Evolutionary conservation across 2,888 invertebrate genomes (phyloP).

Genomic region (Xylota segnis): DNA sequence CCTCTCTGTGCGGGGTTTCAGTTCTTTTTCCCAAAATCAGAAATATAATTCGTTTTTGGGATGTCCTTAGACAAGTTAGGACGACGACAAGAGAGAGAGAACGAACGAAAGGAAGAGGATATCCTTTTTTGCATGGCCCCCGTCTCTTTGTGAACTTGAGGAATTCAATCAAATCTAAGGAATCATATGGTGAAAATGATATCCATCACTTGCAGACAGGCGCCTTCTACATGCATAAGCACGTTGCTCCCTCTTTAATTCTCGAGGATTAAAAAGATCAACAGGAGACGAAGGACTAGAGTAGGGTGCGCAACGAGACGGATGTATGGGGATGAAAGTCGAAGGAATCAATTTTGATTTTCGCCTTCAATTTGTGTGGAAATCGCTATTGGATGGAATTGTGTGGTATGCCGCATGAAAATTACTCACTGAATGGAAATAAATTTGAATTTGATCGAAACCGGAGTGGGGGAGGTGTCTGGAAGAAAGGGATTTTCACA

Average conservation of each 20-base stretch:
- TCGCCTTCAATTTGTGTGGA: conserved; percentile 33
- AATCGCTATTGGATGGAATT: conserved; percentile 28
- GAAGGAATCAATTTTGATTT: conserved; percentile 49
- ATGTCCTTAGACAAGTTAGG: neutral
- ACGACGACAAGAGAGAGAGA: neutral
- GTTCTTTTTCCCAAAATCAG: conserved; percentile 45
- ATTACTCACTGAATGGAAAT: conserved; percentile 46
- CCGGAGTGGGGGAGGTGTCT: neutral
- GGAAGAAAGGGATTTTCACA: neutral
- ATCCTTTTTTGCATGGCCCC: conserved; percentile 35
- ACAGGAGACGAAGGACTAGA: conserved; percentile 12
- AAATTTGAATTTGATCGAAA: conserved; percentile 44
- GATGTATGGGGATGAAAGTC: conserved; percentile 4
- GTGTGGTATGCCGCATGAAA: conserved; percentile 38
- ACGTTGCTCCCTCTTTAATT: conserved; percentile 7
- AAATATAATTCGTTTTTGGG: conserved; percentile 52
- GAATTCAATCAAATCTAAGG: conserved; percentile 67
- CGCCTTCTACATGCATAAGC: conserved; percentile 26
- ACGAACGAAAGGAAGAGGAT: neutral
- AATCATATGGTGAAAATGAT: conserved; percentile 68
- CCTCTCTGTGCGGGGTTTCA: conserved; percentile 13
- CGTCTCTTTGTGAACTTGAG: conserved; percentile 55
- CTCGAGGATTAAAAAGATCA: conserved; percentile 58
- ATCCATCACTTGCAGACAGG: conserved; percentile 65
- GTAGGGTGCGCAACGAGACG: neutral